Base-by-base conservation (phyloP, 2,888 invertebrate species). In the Magallana nippona region DNA sequence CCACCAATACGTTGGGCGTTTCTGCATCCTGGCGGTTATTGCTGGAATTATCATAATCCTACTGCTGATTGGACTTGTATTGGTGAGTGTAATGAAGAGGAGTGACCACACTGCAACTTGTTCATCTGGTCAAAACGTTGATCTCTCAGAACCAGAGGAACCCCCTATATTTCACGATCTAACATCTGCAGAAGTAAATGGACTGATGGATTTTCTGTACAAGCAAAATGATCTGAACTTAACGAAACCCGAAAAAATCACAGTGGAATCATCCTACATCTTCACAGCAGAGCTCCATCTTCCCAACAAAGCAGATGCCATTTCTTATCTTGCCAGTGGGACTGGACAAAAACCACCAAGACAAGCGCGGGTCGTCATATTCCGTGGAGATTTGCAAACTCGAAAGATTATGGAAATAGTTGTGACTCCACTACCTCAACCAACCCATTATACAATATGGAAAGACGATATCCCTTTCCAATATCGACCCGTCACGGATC, bases 381-480 rank as follows among this genome's bases (percentile, higher is more conserved):
- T 90, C 82, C 86, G 92, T 44, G 92, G 92, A 17, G 91, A 92
- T 82, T 81, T 80, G 58, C 32, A 79, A 10, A 88, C 86, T 15
- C 89, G 90, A 0, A 87, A 88, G 19, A 87, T 91, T 2, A 89
- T 91, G 71, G 92, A 92, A 81, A 90, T 89, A 60, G 83, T 87
- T 10, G 90, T 92, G 0, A 90, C 90, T 5, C 91, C 91, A 3
- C 83, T 92, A 55, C 90, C 91, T 8, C 84, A 90, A 2, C 90
- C 91, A 1, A 83, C 58, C 0, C 78, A 79, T 11, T 79, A 81
- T 1, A 79, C 79, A 17, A 81, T 63, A n/a, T 82, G 84, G 32
- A 60, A 79, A 44, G 84, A 86, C 78, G 87, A 88, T 0, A 88
- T 89, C 13, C 88, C 90, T 0, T 92, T 90, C 60, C 80, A 85